Evolutionary conservation across 1,140 invertebrate genomes (phyloP).

Genomic region (Neodiprion lecontei): DNA sequence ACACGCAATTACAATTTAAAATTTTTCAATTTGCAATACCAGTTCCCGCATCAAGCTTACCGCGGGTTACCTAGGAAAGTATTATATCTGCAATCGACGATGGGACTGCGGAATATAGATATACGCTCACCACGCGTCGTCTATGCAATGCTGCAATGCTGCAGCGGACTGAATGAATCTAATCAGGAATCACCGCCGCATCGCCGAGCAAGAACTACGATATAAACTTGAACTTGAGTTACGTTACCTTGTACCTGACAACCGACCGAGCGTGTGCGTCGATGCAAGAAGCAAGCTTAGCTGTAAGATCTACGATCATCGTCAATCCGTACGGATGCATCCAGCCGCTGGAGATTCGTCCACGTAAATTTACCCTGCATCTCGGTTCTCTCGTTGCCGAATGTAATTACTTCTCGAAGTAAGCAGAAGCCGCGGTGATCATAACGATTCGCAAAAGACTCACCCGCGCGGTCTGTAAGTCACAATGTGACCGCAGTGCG

Average conservation of each 20-base stretch:
- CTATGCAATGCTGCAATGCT: not conserved
- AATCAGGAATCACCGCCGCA: not conserved
- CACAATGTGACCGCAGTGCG: too few species aligned
- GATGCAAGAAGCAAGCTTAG: not conserved
- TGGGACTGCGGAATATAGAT: not conserved
- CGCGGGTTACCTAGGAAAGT: not conserved
- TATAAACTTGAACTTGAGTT: conserved; percentile 7
- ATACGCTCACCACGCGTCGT: not conserved
- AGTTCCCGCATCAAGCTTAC: not conserved
- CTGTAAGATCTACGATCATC: not conserved
- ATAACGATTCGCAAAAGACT: too few species aligned
- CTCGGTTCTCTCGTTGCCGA: too few species aligned
- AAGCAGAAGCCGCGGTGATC: too few species aligned
- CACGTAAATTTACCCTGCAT: too few species aligned
- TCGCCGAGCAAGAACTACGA: not conserved
- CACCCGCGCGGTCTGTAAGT: too few species aligned
- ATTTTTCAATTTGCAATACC: not conserved
- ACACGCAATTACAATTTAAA: not conserved
- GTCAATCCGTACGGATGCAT: not conserved
- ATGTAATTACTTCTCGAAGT: too few species aligned
- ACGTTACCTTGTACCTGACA: not conserved
- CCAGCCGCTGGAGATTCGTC: not conserved
- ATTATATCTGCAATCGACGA: not conserved
- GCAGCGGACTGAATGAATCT: not conserved
- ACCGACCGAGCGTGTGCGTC: not conserved